Conservation (phyloP, 2,113 vertebrate genomes). For the Pachycephala philippinensis region DNA sequence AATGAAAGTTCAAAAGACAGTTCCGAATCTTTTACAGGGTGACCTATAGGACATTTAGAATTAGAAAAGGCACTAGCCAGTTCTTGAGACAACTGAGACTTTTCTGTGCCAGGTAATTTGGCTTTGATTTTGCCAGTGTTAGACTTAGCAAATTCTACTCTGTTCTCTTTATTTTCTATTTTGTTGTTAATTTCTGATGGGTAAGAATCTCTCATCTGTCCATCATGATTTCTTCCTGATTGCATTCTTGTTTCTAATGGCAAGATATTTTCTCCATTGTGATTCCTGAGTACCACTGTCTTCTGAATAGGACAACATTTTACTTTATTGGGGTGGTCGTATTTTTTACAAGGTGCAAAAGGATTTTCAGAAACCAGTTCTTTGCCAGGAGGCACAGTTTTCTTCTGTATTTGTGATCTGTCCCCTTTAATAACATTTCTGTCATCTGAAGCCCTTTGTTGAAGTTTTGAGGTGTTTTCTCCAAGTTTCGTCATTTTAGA, state of each 20-base stretch:
- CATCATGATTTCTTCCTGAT: conserved; percentile 23
- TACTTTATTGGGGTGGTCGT: conserved; percentile 15
- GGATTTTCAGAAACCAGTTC: conserved; percentile 59
- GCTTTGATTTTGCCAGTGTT: background rate
- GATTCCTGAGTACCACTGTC: conserved; percentile 60
- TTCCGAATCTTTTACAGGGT: conserved; percentile 29
- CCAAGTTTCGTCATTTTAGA: conserved; percentile 41
- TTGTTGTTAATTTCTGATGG: conserved; percentile 32
- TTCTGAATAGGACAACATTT: conserved; percentile 44
- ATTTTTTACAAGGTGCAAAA: conserved; percentile 15
- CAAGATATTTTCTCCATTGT: conserved; percentile 65
- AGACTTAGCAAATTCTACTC: background rate
- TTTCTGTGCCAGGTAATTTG: background rate
- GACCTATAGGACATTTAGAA: background rate
- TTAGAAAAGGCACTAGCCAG: background rate
- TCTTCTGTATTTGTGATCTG: conserved; percentile 76
- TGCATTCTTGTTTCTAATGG: conserved; percentile 9
- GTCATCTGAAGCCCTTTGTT: conserved; percentile 43
- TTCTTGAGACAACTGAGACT: background rate
- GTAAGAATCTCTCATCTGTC: conserved; percentile 35
- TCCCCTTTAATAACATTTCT: conserved; percentile 57
- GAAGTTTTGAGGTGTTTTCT: conserved; percentile 32
- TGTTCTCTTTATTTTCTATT: conserved; percentile 65
- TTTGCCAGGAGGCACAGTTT: conserved; percentile 75
- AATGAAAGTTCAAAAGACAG: conserved; percentile 85